Conservation (phyloP, 2,888 invertebrate species). For the Linyphia triangularis region DNA sequence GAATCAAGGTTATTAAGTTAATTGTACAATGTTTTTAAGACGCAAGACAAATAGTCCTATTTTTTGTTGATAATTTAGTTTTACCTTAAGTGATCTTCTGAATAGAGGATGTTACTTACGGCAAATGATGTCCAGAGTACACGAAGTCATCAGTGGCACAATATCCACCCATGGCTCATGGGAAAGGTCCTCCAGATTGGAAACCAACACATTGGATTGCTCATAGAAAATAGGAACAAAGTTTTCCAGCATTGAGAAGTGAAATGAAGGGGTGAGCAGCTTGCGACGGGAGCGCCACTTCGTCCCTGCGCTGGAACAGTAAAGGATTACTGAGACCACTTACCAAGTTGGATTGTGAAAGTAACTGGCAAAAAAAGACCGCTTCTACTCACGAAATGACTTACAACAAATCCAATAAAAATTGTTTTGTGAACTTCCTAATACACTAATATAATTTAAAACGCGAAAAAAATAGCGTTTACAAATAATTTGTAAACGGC, state of each 20-base stretch:
- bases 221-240: constrained; percentile 86
- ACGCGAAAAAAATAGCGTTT: too few relatives aligned
- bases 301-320: constrained; percentile 80
- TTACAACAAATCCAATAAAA: too few relatives aligned
- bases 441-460: too few relatives aligned
- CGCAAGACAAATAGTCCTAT: not conserved
- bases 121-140: constrained; percentile 82
- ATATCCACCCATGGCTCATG: constrained; percentile 79
- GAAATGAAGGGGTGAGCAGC: constrained; percentile 88
- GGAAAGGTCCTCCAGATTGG: constrained; percentile 81
- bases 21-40: not conserved
- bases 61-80: not conserved
- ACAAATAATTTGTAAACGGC: too few relatives aligned
- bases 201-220: constrained; percentile 83
- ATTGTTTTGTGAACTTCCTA: too few relatives aligned
- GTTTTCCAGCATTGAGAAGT: constrained; percentile 87
- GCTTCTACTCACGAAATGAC: too few relatives aligned
- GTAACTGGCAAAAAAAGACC: too few relatives aligned
- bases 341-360: too few relatives aligned
- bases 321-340: not conserved
- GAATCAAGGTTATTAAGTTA: too few relatives aligned
- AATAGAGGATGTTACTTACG: constrained; percentile 75
- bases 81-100: not conserved
- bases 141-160: constrained; percentile 80
- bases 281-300: constrained; percentile 87